Conservation (phyloP, 37 sponge, comb jelly and placozoan species). For the Haliclona indistincta region DNA sequence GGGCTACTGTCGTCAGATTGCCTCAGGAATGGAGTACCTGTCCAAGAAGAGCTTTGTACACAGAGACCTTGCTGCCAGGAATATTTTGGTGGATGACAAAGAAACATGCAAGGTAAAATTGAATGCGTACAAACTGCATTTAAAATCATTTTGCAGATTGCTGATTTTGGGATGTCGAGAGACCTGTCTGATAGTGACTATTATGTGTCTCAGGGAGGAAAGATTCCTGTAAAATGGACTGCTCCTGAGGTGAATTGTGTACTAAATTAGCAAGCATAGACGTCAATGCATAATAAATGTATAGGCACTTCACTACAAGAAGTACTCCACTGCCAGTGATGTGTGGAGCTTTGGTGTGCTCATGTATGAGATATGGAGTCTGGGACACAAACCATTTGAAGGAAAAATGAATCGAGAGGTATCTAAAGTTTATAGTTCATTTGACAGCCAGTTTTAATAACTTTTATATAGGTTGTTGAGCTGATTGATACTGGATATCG, state of each 20-base stretch:
- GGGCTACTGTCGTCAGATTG: conserved; percentile 53
- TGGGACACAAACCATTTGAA: conserved; percentile 5
- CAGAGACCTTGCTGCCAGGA: conserved; percentile 77
- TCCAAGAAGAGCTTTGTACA: conserved; percentile 54
- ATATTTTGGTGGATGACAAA: conserved; percentile 58
- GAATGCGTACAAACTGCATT: background rate
- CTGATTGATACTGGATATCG: conserved; percentile 15
- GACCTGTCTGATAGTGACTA: conserved; percentile 32
- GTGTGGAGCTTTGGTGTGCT: conserved; percentile 10
- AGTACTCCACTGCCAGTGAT: conserved; percentile 8
- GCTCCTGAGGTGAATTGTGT: conserved; percentile 69
- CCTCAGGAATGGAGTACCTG: conserved; percentile 66
- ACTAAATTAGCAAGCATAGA: too few relatives aligned
- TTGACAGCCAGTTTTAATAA: too few relatives aligned
- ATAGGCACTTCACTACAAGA: background rate
- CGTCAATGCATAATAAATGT: too few relatives aligned
- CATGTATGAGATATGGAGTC: conserved; percentile 14
- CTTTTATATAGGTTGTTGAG: background rate
- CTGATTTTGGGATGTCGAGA: conserved; percentile 72
- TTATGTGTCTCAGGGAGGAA: conserved; percentile 37
- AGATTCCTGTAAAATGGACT: conserved; percentile 67
- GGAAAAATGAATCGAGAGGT: background rate
- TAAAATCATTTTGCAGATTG: conserved; percentile 37
- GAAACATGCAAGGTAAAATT: conserved; percentile 66
- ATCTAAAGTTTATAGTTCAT: too few relatives aligned